Base-by-base conservation (phyloP, 2,888 invertebrate genomes). In the Lasioglossum lativentre region DNA sequence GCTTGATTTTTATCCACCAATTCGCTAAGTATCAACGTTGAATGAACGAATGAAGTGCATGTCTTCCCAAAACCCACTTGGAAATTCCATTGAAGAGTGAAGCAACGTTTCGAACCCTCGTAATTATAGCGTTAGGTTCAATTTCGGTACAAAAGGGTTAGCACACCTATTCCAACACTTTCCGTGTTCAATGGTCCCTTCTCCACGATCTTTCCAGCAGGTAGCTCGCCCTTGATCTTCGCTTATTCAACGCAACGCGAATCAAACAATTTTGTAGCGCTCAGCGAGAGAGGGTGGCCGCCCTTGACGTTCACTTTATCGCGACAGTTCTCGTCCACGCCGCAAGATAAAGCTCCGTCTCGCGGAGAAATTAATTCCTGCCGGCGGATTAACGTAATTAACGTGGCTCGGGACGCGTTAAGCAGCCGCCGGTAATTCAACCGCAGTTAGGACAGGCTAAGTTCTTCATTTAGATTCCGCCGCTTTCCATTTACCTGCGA, bases 361-460 rank as follows among this genome's bases (percentile, higher is more conserved):
- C 70, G 38, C 70, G 74, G 74, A 70, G 40, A 40, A 82, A 82
- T 82, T 82, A 82, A 82, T 82, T 82, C 82, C 74, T 70, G 74
- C 74, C 70, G 81, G 81, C 59, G 75, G 83, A 80, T 83, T 75
- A 83, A 80, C 81, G 75, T 83, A 83, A 83, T 83, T 83, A 83
- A 83, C 83, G 81, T 42, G 75, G 81, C 63, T 63, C 63, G 83
- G 52, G 75, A 72, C 59, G 75, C 81, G 81, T 83, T 81, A 81
- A 81, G 81, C 75, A 80, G 81, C 81, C 81, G 74, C 74, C 45
- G 42, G 81, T 83, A 75, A 83, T 83, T 83, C 81, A 83, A 83
- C 83, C 81, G 81, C 83, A 72, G 81, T 83, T 80, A 81, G 75
- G 81, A 75, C 71, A 75, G 75, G 81, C 81, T 27, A 63, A 83